phyloP scores from a whole-genome alignment of 2,888 invertebrate species.

The Morinoia aosen region DNA sequence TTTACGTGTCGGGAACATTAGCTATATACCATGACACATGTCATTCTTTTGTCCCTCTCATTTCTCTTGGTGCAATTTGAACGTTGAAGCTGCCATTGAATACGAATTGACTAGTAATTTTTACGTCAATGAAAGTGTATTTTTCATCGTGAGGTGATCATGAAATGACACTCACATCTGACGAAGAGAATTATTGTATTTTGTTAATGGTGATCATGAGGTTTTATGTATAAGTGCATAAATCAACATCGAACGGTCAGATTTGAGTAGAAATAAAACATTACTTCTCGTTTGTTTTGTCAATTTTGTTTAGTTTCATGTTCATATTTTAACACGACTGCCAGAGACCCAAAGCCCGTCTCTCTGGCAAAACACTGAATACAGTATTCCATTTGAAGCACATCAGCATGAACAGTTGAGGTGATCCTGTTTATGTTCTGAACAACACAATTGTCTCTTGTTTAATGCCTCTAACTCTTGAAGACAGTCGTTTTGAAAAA shows the following conservation, averaged over 20 bases:
- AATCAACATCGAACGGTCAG: background rate
- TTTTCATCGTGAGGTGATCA: background rate
- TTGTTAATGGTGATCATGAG: background rate
- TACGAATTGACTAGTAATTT: background rate
- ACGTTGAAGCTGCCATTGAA: background rate
- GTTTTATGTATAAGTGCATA: background rate
- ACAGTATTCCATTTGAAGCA: no score
- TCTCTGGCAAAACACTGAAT: no score
- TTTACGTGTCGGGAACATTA: background rate
- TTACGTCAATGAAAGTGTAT: background rate
- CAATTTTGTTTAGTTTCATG: no score
- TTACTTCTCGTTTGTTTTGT: background rate
- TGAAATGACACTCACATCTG: background rate
- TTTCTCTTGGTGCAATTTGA: background rate
- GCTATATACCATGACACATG: background rate
- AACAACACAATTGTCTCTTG: no score
- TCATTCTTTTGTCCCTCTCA: background rate
- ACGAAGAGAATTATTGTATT: background rate
- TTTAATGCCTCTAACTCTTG: no score
- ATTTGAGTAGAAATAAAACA: background rate
- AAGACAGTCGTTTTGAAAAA: no score
- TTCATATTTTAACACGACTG: no score
- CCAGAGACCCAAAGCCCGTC: no score
- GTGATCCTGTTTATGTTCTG: no score
- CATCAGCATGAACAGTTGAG: no score